Evolutionary conservation across 2,888 invertebrate genomes (phyloP).

Genomic region (Lycocerus yunnanus): DNA sequence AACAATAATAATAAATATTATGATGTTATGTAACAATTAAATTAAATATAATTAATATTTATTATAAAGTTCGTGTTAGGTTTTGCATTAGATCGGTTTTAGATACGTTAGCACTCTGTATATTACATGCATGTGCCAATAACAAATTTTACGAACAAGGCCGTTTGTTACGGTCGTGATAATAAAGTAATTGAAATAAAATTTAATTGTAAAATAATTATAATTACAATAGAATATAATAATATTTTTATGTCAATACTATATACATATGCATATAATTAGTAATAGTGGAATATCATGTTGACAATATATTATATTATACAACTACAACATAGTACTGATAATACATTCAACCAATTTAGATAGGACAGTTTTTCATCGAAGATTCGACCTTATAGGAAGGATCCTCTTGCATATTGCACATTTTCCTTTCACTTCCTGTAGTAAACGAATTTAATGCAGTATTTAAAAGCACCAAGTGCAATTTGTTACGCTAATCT

Average conservation of each 20-base stretch:
- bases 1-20: background rate
- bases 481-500: slow-evolving; percentile 11
- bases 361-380: background rate
- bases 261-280: background rate
- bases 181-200: slow-evolving; percentile 28
- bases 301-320: no score
- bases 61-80: background rate
- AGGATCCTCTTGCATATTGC: background rate
- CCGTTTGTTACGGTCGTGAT: slow-evolving; percentile 36
- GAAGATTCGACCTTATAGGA: background rate
- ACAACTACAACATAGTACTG: no score
- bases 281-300: no score
- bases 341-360: no score
- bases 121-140: background rate
- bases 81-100: background rate
- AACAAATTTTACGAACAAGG: slow-evolving; percentile 34
- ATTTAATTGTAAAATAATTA: slow-evolving; percentile 27
- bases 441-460: background rate
- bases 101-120: background rate
- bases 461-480: slow-evolving; percentile 10
- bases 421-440: slow-evolving; percentile 4
- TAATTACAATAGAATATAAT: slow-evolving; percentile 5
- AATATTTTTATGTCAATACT: background rate
- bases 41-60: background rate
- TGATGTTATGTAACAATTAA: background rate